Conservation (phyloP, 92 coral and sea anemone species). For the Bergia puertoricense region DNA sequence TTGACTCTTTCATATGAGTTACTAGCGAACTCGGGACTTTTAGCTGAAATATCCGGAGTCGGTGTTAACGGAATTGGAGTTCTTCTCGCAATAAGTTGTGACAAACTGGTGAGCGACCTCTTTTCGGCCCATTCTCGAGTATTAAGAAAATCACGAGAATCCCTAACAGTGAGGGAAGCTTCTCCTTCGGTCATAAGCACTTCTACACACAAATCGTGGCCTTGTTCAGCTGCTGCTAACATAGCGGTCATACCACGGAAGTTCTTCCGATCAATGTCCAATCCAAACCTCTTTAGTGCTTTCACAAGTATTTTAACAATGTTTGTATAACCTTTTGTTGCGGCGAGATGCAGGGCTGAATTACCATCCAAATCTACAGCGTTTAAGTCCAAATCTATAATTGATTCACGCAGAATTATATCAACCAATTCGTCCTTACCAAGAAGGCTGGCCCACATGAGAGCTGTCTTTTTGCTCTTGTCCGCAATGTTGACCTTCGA, state of each 20-base stretch:
- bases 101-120: conserved; percentile 58
- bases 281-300: conserved; percentile 85
- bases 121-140: conserved; percentile 79
- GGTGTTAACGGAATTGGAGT: conserved; percentile 47
- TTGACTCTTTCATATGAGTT: not conserved
- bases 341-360: conserved; percentile 90
- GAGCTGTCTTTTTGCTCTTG: conserved; percentile 70
- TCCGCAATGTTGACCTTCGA: conserved; percentile 82
- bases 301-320: conserved; percentile 70
- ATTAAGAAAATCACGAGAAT: conserved; percentile 63
- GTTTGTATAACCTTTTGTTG: conserved; percentile 63
- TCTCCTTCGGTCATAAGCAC: conserved; percentile 82
- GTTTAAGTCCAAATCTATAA: conserved; percentile 84
- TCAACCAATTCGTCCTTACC: conserved; percentile 71
- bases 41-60: conserved; percentile 11
- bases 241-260: conserved; percentile 82
- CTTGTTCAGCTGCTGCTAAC: conserved; percentile 74
- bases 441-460: conserved; percentile 83
- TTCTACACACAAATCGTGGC: conserved; percentile 70
- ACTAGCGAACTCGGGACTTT: not conserved
- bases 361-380: conserved; percentile 75
- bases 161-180: conserved; percentile 75
- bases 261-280: conserved; percentile 77
- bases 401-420: conserved; percentile 66
- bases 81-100: conserved; percentile 60